Conservation (phyloP, 1,140 invertebrate genomes). For the Drosophila ogumai region DNA sequence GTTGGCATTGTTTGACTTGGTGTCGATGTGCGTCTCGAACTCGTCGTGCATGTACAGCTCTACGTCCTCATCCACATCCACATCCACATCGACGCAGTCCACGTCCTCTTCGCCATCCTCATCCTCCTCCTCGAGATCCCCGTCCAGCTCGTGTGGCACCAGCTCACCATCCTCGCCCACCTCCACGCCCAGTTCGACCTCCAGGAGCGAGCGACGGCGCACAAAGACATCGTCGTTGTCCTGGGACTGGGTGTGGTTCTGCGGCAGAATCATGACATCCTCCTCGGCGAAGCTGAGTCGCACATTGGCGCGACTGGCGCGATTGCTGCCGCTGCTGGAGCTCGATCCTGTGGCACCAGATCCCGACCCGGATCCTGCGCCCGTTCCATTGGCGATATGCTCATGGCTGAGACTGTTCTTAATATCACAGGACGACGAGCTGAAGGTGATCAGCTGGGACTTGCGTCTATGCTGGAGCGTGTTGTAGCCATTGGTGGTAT, state of each 20-base stretch:
- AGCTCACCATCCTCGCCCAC: constrained; percentile 73
- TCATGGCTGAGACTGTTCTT: constrained; percentile 84
- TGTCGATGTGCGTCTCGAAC: constrained; percentile 85
- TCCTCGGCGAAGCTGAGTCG: constrained; percentile 78
- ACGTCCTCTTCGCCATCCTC: constrained; percentile 32
- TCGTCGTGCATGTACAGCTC: constrained; percentile 86
- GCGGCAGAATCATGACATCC: constrained; percentile 76
- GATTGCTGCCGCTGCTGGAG: constrained; percentile 37
- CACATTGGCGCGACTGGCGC: constrained; percentile 61
- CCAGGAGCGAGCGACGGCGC: constrained; percentile 70
- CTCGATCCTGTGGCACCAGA: constrained; percentile 12
- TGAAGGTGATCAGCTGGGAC: constrained; percentile 82
- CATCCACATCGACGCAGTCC: constrained; percentile 68
- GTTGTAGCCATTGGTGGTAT: constrained; percentile 60
- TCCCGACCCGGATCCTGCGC: neutral
- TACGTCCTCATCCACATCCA: constrained; percentile 66
- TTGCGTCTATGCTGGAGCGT: constrained; percentile 78
- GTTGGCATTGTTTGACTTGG: constrained; percentile 80
- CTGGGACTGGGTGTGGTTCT: constrained; percentile 21
- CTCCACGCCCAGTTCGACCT: constrained; percentile 80
- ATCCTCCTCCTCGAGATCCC: constrained; percentile 58
- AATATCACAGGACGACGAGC: constrained; percentile 81
- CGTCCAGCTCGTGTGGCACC: constrained; percentile 49
- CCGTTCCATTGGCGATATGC: constrained; percentile 56
- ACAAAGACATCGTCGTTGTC: constrained; percentile 70